phyloP scores from a whole-genome alignment of 1,140 invertebrate genomes.

The Bombus haemorrhoidalis region DNA sequence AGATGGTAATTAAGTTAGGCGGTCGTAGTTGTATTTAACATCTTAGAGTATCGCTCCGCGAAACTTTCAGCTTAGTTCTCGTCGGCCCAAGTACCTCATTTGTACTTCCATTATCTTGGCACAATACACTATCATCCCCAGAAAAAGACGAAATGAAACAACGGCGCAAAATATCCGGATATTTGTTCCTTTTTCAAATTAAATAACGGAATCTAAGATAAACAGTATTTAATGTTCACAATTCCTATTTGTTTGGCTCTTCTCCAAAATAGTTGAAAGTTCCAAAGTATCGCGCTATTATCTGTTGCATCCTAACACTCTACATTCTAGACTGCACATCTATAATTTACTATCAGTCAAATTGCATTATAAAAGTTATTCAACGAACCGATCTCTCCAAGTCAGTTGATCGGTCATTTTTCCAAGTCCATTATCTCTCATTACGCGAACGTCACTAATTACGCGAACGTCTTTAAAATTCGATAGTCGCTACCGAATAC shows the following conservation, averaged over 20 bases:
- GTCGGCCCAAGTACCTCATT: not conserved
- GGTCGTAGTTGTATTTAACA: slow-evolving; percentile 2
- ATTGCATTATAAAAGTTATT: not conserved
- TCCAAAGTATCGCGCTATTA: not conserved
- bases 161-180: not conserved
- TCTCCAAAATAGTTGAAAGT: not conserved
- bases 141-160: not conserved
- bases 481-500: no score
- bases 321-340: not conserved
- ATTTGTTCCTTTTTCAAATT: not conserved
- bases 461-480: no score
- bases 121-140: not conserved
- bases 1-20: slow-evolving; percentile 11
- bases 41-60: not conserved
- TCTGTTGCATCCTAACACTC: not conserved
- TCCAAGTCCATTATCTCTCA: no score
- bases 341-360: not conserved
- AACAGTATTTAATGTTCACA: no score
- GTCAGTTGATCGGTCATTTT: no score
- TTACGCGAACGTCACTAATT: no score
- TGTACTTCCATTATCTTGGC: slow-evolving; percentile 21
- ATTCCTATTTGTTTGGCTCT: not conserved
- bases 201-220: not conserved
- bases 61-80: not conserved
- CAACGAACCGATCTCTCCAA: no score